Conservation (phyloP, 2,113 vertebrate species). For the Lepus timidus region DNA sequence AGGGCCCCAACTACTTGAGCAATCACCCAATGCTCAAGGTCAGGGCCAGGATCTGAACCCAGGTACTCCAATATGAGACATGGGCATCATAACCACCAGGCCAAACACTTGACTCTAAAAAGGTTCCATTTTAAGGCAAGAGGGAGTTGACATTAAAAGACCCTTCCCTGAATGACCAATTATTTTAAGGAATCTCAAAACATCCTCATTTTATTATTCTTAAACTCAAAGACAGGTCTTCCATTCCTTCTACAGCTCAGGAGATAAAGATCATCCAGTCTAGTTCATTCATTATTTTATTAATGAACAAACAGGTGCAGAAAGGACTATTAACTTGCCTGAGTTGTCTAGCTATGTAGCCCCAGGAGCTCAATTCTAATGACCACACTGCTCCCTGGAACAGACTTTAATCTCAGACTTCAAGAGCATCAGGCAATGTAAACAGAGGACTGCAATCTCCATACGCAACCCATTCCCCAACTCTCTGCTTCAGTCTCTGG, state of each 20-base stretch:
- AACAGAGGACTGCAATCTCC: not conserved
- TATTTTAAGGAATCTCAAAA: not conserved
- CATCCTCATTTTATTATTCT: not conserved
- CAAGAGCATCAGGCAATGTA: not conserved
- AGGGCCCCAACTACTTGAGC: too few species aligned
- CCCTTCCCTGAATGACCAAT: not conserved
- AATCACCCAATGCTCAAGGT: too few species aligned
- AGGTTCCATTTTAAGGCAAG: not conserved
- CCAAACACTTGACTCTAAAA: not conserved
- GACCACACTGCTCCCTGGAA: not conserved
- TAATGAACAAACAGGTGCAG: not conserved
- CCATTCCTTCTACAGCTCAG: not conserved
- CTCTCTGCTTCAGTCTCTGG: not conserved
- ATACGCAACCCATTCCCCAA: fast-evolving
- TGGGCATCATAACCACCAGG: too few species aligned
- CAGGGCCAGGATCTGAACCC: too few species aligned
- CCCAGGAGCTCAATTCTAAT: not conserved
- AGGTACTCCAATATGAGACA: too few species aligned
- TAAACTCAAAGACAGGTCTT: not conserved
- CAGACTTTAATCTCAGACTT: not conserved
- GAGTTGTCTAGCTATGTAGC: not conserved
- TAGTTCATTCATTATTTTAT: slow-evolving; percentile 14
- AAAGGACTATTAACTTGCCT: not conserved
- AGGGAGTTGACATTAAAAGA: not conserved
- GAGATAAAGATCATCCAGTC: not conserved